Percentiles rank a stretch among this genome's conserved stretches.
Conservation (phyloP, 2,797 vertebrate species). For the Girardinus metallicus region DNA sequence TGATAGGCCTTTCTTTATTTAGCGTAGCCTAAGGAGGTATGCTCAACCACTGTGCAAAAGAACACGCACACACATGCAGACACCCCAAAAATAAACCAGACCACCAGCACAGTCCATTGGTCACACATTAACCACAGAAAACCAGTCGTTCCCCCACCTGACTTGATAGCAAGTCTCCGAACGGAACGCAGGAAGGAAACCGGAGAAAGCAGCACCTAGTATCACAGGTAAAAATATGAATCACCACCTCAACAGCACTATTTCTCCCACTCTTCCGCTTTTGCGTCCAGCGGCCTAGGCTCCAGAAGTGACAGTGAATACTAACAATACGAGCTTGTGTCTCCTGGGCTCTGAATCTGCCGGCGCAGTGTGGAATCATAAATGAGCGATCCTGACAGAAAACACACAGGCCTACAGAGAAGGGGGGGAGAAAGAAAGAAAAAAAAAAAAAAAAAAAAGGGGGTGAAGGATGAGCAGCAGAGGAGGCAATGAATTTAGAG, state of each 20-base stretch:
- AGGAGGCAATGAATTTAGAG: conserved; percentile 79
- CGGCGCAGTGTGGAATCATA: conserved; percentile 67
- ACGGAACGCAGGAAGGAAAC: conserved; percentile 35
- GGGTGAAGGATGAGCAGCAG: conserved; percentile 77
- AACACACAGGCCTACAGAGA: conserved; percentile 66
- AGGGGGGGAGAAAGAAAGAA: background rate
- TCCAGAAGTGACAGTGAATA: conserved; percentile 73
- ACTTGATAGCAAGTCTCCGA: conserved; percentile 21
- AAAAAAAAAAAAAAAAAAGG: conserved; percentile 47
- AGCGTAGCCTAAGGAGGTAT: conserved; percentile 66
- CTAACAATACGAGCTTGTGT: conserved; percentile 66
- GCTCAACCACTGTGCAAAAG: conserved; percentile 42
- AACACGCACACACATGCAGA: conserved; percentile 33
- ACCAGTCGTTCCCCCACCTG: conserved; percentile 17
- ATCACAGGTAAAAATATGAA: conserved; percentile 56
- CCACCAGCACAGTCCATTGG: conserved; percentile 44
- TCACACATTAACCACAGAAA: conserved; percentile 53
- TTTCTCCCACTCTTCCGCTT: conserved; percentile 43
- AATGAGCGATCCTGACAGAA: conserved; percentile 79
- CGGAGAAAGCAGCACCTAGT: conserved; percentile 19
- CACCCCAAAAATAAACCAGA: conserved; percentile 70
- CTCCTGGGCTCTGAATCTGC: conserved; percentile 67
- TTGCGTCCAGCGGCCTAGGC: conserved; percentile 55
- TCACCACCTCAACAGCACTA: conserved; percentile 53
- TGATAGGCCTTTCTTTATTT: conserved; percentile 75